phyloP scores from a whole-genome alignment of 2,113 vertebrate species.

The Sturnus vulgaris region DNA sequence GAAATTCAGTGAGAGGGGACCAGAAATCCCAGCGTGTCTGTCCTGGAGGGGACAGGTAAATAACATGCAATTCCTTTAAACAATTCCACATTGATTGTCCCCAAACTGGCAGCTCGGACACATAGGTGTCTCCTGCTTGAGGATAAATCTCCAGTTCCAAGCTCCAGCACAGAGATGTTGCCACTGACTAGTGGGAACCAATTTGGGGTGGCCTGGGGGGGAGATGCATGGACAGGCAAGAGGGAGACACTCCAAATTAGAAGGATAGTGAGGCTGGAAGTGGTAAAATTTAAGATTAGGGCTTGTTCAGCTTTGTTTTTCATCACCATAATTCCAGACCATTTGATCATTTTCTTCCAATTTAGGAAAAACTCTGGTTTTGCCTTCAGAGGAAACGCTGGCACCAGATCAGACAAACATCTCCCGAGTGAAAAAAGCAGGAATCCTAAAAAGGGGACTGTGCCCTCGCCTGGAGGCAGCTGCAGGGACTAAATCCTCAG shows the following conservation, averaged over 20 bases:
- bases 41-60: neutral
- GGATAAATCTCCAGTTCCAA: neutral
- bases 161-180: neutral
- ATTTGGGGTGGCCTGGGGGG: neutral
- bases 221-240: neutral
- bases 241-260: neutral
- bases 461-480: neutral
- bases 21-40: neutral
- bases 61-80: neutral
- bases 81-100: neutral
- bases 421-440: neutral
- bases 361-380: neutral
- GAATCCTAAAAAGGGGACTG: neutral
- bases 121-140: neutral
- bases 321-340: neutral
- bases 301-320: neutral
- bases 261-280: neutral
- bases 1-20: neutral
- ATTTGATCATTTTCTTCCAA: neutral
- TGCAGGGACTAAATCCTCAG: neutral
- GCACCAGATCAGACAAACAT: neutral
- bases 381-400: neutral
- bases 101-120: neutral
- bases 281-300: neutral
- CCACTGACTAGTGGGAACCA: rapidly evolving